Evolutionary conservation across 2,113 vertebrate species (phyloP).

Genomic region (Eurystomus gularis): DNA sequence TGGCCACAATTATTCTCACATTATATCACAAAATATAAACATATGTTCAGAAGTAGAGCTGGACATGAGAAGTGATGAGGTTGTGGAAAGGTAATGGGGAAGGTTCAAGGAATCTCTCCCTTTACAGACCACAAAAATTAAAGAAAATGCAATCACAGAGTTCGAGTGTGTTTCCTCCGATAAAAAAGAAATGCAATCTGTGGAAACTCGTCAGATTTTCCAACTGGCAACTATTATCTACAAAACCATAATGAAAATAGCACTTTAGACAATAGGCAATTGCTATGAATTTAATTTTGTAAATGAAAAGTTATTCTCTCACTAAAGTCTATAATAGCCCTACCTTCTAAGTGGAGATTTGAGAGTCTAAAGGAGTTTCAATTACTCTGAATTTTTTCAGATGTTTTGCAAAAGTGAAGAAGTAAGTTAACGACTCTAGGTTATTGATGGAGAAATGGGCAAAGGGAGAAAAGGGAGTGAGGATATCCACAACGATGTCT

Average conservation of each 20-base stretch:
- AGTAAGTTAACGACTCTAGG: background rate
- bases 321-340: background rate
- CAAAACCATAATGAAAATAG: background rate
- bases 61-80: background rate
- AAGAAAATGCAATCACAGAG: constrained; percentile 22
- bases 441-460: background rate
- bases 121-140: constrained; percentile 21
- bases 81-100: constrained; percentile 2
- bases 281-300: background rate
- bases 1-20: background rate
- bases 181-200: background rate
- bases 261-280: background rate
- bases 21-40: background rate
- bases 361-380: background rate
- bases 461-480: background rate
- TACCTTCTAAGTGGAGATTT: background rate
- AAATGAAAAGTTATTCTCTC: background rate
- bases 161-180: constrained; percentile 19
- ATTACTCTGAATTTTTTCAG: background rate
- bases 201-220: background rate
- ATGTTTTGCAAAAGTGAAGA: background rate
- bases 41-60: background rate
- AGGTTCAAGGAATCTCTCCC: background rate
- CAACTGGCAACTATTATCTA: background rate
- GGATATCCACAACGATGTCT: background rate